A percentile compares a stretch with the other conserved stretches of the same genome.
phyloP scores from a whole-genome alignment of 2,888 invertebrate genomes.

The Carcina quercana region DNA sequence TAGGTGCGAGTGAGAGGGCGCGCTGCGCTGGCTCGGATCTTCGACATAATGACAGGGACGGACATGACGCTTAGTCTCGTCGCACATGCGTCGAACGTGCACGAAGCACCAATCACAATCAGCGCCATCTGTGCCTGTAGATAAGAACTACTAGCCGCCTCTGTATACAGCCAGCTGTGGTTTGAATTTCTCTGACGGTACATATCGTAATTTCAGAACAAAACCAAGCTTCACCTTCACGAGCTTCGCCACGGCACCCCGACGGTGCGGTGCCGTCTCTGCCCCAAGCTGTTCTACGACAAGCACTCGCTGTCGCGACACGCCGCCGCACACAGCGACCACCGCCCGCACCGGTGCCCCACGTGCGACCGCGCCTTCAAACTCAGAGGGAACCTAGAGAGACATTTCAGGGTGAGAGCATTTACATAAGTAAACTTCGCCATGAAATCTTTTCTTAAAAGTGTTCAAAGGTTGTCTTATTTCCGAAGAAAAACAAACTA shows the following conservation, averaged over 20 bases:
- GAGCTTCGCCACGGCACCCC: constrained; percentile 23
- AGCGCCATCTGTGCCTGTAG: too few relatives aligned
- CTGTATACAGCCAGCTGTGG: too few relatives aligned
- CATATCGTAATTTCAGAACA: constrained; percentile 19
- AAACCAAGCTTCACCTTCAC: constrained; percentile 24
- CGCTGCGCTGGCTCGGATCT: neutral
- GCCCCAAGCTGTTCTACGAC: constrained; percentile 27
- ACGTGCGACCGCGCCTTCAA: constrained; percentile 23
- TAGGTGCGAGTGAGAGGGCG: too few relatives aligned
- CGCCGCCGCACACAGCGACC: constrained; percentile 17
- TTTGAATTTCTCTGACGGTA: too few relatives aligned
- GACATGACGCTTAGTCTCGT: neutral
- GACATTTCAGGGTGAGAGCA: constrained; percentile 23
- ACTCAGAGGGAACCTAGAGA: constrained; percentile 15
- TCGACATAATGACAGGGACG: neutral
- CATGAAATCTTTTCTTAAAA: too few relatives aligned
- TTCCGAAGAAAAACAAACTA: too few relatives aligned
- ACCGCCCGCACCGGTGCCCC: constrained; percentile 20
- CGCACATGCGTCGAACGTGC: neutral
- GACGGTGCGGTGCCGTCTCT: constrained; percentile 17
- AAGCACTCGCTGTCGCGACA: constrained; percentile 24
- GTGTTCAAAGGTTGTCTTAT: too few relatives aligned
- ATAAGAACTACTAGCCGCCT: too few relatives aligned
- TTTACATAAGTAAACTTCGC: too few relatives aligned
- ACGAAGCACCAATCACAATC: too few relatives aligned